Percentiles rank a stretch among this genome's conserved stretches.
phyloP scores from a whole-genome alignment of 2,888 invertebrate genomes.

The Orthosia cruda region DNA sequence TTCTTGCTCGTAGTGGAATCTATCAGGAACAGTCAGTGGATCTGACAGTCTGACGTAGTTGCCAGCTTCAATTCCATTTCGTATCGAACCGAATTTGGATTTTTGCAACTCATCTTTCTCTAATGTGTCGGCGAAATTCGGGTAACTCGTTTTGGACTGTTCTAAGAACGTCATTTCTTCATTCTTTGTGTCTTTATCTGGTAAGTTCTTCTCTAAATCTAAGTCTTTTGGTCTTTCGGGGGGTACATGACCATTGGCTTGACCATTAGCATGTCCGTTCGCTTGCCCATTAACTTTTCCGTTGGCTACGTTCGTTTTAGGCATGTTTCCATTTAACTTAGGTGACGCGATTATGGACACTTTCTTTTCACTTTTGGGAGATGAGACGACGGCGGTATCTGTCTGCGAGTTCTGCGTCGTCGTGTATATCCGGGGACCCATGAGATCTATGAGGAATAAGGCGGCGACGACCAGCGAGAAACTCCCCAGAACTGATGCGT shows the following conservation, averaged over 20 bases:
- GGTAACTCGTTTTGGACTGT: conserved; percentile 77
- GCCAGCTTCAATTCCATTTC: conserved; percentile 85
- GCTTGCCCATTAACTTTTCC: conserved; percentile 62
- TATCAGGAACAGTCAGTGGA: conserved; percentile 83
- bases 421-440: conserved; percentile 90
- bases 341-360: conserved; percentile 80
- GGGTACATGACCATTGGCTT: conserved; percentile 73
- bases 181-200: conserved; percentile 73
- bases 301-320: conserved; percentile 34
- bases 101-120: conserved; percentile 83
- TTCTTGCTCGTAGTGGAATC: conserved; percentile 87
- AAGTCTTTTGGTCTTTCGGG: conserved; percentile 85
- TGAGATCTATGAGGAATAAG: conserved; percentile 93
- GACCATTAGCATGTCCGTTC: conserved; percentile 63
- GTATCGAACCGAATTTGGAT: conserved; percentile 88
- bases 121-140: conserved; percentile 78
- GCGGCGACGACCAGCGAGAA: conserved; percentile 93
- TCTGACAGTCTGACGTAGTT: conserved; percentile 87
- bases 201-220: conserved; percentile 79
- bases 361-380: conserved; percentile 83
- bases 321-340: conserved; percentile 71
- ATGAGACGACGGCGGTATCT: conserved; percentile 76
- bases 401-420: conserved; percentile 87
- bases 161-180: conserved; percentile 79
- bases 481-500: conserved; percentile 94